These are phyloP conservation scores for Nemotelus pantherinus DNA, from an alignment of 2,888 invertebrate species.

Conservation along the genomic window DNA sequence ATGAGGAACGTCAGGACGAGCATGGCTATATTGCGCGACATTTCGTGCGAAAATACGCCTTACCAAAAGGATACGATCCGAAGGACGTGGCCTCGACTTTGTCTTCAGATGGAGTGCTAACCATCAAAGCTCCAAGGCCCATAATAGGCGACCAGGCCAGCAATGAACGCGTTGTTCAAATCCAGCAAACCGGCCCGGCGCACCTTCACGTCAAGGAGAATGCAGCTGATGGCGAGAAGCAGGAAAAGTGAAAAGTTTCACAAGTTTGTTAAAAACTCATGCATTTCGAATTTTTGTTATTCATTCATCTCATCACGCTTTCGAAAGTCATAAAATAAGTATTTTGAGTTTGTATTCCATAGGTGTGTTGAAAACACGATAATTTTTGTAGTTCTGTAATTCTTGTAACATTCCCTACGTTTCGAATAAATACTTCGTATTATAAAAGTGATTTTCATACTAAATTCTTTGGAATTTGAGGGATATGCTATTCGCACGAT, in stretches of 20 bases:
- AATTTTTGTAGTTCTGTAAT: too few relatives aligned
- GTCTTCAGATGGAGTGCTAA: slow-evolving; percentile 83
- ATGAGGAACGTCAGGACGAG: slow-evolving; percentile 76
- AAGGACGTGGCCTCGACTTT: slow-evolving; percentile 78
- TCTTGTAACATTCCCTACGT: too few relatives aligned
- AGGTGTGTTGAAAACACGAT: neutral
- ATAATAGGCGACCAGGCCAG: slow-evolving; percentile 24
- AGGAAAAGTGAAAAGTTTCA: slow-evolving; percentile 48
- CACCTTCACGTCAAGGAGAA: slow-evolving; percentile 59
- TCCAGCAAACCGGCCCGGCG: slow-evolving; percentile 72
- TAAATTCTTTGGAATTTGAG: too few relatives aligned
- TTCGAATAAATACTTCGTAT: too few relatives aligned
- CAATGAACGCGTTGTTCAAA: slow-evolving; percentile 69
- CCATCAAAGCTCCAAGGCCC: slow-evolving; percentile 72
- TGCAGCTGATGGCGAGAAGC: slow-evolving; percentile 46
- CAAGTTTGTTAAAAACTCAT: slow-evolving; percentile 46
- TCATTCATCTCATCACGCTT: neutral
- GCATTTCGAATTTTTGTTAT: slow-evolving; percentile 48
- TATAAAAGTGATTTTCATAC: too few relatives aligned
- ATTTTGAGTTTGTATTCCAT: neutral
- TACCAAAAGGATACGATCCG: slow-evolving; percentile 76
- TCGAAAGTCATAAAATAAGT: neutral
- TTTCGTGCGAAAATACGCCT: slow-evolving; percentile 76
- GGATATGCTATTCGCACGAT: too few relatives aligned
- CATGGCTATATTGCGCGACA: slow-evolving; percentile 83